Evolutionary conservation across 1,140 invertebrate species (phyloP).

Genomic region (Drosophila takahashii): DNA sequence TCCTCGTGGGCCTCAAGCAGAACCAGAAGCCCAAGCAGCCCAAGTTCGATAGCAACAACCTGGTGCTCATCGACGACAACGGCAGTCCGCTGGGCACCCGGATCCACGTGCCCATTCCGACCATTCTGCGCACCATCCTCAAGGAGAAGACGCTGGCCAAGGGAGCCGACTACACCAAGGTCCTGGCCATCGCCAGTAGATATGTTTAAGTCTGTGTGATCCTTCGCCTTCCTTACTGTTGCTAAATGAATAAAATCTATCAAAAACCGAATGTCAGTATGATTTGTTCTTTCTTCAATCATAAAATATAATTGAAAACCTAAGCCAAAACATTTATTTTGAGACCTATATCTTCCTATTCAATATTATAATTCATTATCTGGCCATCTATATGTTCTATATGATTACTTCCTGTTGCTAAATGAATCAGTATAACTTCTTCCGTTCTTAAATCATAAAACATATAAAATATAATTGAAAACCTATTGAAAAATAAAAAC

Average conservation of each 20-base stretch:
- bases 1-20: conserved; percentile 96
- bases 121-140: conserved; percentile 93
- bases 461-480: no score
- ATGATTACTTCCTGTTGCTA: no score
- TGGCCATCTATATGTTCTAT: no score
- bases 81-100: conserved; percentile 96
- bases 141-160: conserved; percentile 93
- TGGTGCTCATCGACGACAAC: conserved; percentile 98
- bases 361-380: no score
- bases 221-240: conserved; percentile 1
- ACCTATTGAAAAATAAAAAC: no score
- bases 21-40: conserved; percentile 93
- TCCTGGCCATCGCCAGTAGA: conserved; percentile 95
- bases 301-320: no score
- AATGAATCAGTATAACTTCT: no score
- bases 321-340: no score
- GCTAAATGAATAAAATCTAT: conserved; percentile 29
- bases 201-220: conserved; percentile 90
- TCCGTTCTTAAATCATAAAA: no score
- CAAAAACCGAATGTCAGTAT: background rate
- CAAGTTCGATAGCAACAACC: conserved; percentile 98
- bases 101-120: conserved; percentile 97
- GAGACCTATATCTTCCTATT: no score
- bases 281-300: background rate
- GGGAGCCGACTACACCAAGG: conserved; percentile 97